phyloP scores from a whole-genome alignment of 2,888 invertebrate species.

The Ceraclea dissimilis region DNA sequence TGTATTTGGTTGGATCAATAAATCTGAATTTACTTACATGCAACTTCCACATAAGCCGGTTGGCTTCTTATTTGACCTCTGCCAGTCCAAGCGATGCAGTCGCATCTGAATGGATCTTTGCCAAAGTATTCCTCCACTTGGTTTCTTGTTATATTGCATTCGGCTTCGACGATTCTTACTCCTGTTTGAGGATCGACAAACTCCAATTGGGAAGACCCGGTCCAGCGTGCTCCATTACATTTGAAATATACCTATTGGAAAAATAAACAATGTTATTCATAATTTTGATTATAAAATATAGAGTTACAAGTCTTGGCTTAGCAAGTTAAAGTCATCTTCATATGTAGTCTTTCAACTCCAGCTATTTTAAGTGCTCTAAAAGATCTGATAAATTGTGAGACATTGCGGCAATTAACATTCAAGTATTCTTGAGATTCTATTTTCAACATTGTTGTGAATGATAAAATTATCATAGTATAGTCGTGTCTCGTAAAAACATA shows the following conservation, averaged over 20 bases:
- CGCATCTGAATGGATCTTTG: slow-evolving; percentile 83
- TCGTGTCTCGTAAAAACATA: too few species aligned
- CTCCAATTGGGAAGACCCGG: slow-evolving; percentile 63
- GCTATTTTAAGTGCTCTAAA: too few species aligned
- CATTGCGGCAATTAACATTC: too few species aligned
- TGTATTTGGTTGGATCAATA: too few species aligned
- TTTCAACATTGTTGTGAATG: too few species aligned
- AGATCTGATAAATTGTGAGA: too few species aligned
- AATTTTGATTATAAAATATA: neutral
- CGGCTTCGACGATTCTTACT: slow-evolving; percentile 77
- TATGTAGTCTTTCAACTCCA: too few species aligned
- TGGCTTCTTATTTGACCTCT: slow-evolving; percentile 81
- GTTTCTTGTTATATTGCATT: slow-evolving; percentile 77
- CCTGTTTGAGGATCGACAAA: slow-evolving; percentile 88
- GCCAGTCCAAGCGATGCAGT: slow-evolving; percentile 89
- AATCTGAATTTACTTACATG: slow-evolving; percentile 71
- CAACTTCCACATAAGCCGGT: slow-evolving; percentile 79
- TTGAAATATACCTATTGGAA: slow-evolving; percentile 68
- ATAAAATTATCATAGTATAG: too few species aligned
- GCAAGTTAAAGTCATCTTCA: too few species aligned
- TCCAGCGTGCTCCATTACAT: slow-evolving; percentile 74
- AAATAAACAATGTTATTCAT: neutral
- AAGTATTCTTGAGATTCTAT: too few species aligned
- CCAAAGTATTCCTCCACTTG: slow-evolving; percentile 92
- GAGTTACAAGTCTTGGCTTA: neutral